Evolutionary conservation across 2,113 vertebrate species (phyloP).

Genomic region (Limanda limanda): DNA sequence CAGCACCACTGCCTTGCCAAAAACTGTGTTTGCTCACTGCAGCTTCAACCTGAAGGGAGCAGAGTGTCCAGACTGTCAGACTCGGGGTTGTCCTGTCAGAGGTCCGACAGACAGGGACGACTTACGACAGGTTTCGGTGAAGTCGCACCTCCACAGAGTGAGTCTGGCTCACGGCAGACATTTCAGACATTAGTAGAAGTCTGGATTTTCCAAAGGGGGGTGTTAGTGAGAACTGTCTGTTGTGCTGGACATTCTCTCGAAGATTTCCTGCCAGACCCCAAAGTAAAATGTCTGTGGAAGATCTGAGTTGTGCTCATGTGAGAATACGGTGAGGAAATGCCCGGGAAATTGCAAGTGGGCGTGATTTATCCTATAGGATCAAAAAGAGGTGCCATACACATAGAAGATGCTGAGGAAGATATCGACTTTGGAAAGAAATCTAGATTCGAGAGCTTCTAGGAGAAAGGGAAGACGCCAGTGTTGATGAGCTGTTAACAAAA

Average conservation of each 20-base stretch:
- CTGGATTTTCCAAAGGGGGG: neutral
- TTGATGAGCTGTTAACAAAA: neutral
- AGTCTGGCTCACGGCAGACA: neutral
- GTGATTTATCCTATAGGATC: no score
- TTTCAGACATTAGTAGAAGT: neutral
- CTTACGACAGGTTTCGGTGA: neutral
- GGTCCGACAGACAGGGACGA: constrained; percentile 20
- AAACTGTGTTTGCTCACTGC: constrained; percentile 45
- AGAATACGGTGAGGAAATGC: no score
- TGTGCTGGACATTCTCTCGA: no score
- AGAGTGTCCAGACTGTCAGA: constrained; percentile 26
- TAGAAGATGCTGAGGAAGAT: no score
- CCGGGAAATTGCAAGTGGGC: no score
- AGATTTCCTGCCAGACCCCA: no score
- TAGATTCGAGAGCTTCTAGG: neutral
- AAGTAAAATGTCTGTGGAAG: no score
- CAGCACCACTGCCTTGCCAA: constrained; percentile 34
- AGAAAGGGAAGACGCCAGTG: neutral
- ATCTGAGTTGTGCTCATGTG: no score
- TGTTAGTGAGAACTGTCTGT: no score
- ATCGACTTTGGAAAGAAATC: neutral
- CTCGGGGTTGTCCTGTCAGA: constrained; percentile 25
- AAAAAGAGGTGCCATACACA: no score
- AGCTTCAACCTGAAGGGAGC: constrained; percentile 30
- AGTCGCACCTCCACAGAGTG: neutral